Conservation (phyloP, 2,888 invertebrate genomes). For the Drosophila anomalipes region DNA sequence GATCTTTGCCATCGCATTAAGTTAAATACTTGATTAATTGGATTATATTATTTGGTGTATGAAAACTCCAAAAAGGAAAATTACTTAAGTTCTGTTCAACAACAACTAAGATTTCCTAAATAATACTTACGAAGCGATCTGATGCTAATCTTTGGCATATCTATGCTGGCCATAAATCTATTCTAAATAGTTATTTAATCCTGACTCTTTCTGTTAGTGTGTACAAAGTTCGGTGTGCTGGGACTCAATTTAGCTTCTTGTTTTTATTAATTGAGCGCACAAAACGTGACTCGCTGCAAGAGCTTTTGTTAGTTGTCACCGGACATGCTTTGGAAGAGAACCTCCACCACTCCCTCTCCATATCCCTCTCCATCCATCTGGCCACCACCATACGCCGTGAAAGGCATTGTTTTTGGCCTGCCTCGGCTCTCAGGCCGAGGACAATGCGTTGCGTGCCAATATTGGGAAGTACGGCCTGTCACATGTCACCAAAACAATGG, state of each 20-base stretch:
- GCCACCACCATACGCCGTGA: constrained; percentile 7
- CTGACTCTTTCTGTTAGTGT: constrained; percentile 11
- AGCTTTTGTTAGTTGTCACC: constrained; percentile 65
- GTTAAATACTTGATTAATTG: constrained; percentile 14
- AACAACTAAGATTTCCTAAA: background rate
- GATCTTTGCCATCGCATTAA: constrained; percentile 9
- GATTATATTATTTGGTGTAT: background rate
- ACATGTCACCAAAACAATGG: constrained; percentile 70
- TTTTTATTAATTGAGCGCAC: constrained; percentile 62
- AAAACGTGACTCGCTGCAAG: constrained; percentile 51
- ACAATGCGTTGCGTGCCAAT: constrained; percentile 63
- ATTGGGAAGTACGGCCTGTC: constrained; percentile 70
- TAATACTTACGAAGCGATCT: too few relatives aligned
- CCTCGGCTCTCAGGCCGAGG: constrained; percentile 21
- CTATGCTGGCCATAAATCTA: background rate
- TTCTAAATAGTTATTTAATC: background rate
- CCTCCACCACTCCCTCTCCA: constrained; percentile 5
- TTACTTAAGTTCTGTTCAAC: background rate
- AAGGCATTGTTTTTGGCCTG: constrained; percentile 49
- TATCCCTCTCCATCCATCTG: background rate
- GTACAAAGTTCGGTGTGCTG: constrained; percentile 14
- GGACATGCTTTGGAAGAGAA: constrained; percentile 44
- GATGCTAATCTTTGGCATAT: background rate
- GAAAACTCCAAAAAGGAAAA: background rate
- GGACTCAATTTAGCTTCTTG: background rate